These are phyloP conservation scores for Trilocha varians DNA, from an alignment of 2,888 invertebrate species.

Conservation along the genomic window DNA sequence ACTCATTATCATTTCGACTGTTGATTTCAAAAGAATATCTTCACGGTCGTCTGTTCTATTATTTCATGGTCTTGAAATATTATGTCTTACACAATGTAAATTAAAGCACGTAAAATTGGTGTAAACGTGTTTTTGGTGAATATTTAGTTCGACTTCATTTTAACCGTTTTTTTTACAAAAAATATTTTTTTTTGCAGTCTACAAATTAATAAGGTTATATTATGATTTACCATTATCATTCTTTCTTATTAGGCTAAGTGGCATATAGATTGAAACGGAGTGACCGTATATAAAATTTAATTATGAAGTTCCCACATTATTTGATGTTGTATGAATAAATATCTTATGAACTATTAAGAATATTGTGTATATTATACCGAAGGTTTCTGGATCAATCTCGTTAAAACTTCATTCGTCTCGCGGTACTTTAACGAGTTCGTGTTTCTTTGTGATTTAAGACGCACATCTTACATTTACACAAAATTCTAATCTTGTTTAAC, in stretches of 20 bases:
- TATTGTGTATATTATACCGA: constrained; percentile 29
- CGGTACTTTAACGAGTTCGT: constrained; percentile 42
- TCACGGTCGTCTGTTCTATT: not conserved
- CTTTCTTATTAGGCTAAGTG: too few relatives aligned
- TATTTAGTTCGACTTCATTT: too few relatives aligned
- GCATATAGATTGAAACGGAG: too few relatives aligned
- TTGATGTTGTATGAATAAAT: too few relatives aligned
- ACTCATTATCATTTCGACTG: not conserved
- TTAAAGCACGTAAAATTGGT: not conserved
- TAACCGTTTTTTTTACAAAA: too few relatives aligned
- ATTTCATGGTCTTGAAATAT: not conserved
- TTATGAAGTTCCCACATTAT: too few relatives aligned
- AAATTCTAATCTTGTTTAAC: too few relatives aligned
- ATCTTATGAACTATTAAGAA: constrained; percentile 15
- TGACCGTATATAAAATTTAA: too few relatives aligned
- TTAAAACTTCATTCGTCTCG: constrained; percentile 48
- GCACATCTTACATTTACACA: constrained; percentile 26
- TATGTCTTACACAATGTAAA: not conserved
- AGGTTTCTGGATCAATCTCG: constrained; percentile 34
- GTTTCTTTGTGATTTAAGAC: constrained; percentile 33
- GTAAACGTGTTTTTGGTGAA: constrained; percentile 5
- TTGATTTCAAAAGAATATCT: not conserved
- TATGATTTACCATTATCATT: too few relatives aligned
- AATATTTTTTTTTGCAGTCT: too few relatives aligned
- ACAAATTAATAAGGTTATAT: too few relatives aligned